A percentile compares a stretch with the other conserved stretches of the same genome.
Evolutionary conservation across 2,113 vertebrate genomes (phyloP).

Genomic region (Gobiocypris rarus): DNA sequence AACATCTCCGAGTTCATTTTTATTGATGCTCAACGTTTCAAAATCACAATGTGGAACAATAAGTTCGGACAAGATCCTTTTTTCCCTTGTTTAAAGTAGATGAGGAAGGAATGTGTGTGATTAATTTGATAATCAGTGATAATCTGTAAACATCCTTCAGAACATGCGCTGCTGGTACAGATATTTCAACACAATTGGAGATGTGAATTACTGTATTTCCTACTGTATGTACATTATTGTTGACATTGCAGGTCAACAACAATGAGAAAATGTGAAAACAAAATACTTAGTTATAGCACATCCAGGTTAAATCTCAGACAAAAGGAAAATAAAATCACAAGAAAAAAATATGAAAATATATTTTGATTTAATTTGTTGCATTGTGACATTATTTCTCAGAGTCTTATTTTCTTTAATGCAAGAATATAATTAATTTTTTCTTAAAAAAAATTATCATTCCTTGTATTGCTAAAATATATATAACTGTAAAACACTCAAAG

Average conservation of each 20-base stretch:
- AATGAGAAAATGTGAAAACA: not conserved
- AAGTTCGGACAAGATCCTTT: slow-evolving; percentile 18
- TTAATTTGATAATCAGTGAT: not conserved
- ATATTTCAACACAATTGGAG: not conserved
- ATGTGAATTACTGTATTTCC: not conserved
- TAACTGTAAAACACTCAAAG: too few species aligned
- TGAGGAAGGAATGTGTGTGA: slow-evolving; percentile 29
- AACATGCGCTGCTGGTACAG: not conserved
- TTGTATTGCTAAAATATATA: too few species aligned
- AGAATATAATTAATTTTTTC: too few species aligned
- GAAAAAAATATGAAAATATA: too few species aligned
- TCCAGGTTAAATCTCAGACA: not conserved
- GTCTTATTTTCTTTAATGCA: not conserved
- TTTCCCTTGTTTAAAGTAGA: not conserved
- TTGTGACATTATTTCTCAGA: not conserved
- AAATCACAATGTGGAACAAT: slow-evolving; percentile 45
- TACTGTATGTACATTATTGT: not conserved
- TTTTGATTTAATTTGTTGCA: not conserved
- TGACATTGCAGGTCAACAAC: not conserved
- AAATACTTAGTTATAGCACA: not conserved
- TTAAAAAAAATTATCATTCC: too few species aligned
- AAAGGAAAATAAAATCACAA: too few species aligned
- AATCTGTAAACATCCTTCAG: slow-evolving; percentile 2
- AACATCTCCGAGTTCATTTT: slow-evolving; percentile 22
- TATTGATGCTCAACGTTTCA: slow-evolving; percentile 3